Conservation (phyloP, 1,140 invertebrate species). For the Euschistus heros region DNA sequence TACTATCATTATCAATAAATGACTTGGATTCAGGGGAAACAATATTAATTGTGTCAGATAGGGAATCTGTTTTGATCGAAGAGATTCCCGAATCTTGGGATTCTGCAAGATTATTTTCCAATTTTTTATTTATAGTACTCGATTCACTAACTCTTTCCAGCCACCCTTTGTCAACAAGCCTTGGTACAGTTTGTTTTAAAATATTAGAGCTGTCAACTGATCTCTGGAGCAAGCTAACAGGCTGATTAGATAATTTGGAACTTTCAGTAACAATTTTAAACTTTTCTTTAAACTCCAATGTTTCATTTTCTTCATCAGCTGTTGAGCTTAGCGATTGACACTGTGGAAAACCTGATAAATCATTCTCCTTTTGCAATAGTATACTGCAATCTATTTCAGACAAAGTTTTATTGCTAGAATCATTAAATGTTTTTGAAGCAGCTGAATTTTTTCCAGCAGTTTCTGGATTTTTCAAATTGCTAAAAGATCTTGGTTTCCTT, state of each 20-base stretch:
- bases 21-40: conserved; percentile 1
- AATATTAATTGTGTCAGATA: conserved; percentile 16
- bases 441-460: background rate
- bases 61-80: conserved; percentile 27
- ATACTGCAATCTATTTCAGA: background rate
- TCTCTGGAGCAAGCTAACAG: conserved; percentile 35
- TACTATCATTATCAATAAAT: conserved; percentile 15
- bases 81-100: conserved; percentile 34
- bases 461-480: conserved; percentile 19
- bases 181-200: conserved; percentile 30
- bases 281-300: conserved; percentile 15
- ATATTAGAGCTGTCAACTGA: conserved; percentile 31
- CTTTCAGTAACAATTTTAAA: conserved; percentile 14
- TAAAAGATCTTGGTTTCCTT: conserved; percentile 41
- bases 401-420: background rate
- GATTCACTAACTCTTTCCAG: conserved; percentile 38
- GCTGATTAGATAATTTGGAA: background rate
- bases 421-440: too few relatives aligned
- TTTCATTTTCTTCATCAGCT: background rate
- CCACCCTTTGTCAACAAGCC: conserved; percentile 44
- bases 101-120: conserved; percentile 10
- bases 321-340: background rate
- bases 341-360: background rate
- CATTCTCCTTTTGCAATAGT: too few relatives aligned
- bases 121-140: conserved; percentile 25